These are phyloP conservation scores for Amazona guildingii DNA, from an alignment of 2,113 vertebrate genomes.

Conservation along the genomic window DNA sequence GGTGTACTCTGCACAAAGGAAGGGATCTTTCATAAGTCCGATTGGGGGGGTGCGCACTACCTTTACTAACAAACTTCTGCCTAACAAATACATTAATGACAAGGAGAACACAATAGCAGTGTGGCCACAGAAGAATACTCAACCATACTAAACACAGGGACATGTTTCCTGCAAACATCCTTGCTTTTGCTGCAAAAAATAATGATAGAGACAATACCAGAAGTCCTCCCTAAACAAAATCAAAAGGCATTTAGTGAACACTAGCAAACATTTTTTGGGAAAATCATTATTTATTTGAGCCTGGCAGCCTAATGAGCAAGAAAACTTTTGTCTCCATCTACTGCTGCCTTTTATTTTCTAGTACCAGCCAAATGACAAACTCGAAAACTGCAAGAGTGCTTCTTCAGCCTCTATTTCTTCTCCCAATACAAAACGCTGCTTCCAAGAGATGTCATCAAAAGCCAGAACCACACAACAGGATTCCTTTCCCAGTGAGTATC, in stretches of 20 bases:
- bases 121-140: background rate
- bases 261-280: background rate
- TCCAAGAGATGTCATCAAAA: background rate
- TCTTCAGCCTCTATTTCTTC: background rate
- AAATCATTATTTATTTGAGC: background rate
- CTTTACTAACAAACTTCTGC: background rate
- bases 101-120: accelerated
- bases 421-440: background rate
- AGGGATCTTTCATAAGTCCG: accelerated
- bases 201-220: accelerated
- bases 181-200: background rate
- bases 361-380: background rate
- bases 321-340: background rate
- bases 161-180: background rate
- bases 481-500: background rate
- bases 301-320: background rate
- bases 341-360: background rate
- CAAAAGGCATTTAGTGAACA: background rate
- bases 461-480: background rate
- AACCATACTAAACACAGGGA: background rate
- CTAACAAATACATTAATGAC: background rate
- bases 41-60: background rate
- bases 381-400: background rate
- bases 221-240: background rate
- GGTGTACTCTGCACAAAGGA: accelerated